A percentile compares a stretch with the other conserved stretches of the same genome.
phyloP scores from a whole-genome alignment of 2,888 invertebrate genomes.

The Andrena dorsata region DNA sequence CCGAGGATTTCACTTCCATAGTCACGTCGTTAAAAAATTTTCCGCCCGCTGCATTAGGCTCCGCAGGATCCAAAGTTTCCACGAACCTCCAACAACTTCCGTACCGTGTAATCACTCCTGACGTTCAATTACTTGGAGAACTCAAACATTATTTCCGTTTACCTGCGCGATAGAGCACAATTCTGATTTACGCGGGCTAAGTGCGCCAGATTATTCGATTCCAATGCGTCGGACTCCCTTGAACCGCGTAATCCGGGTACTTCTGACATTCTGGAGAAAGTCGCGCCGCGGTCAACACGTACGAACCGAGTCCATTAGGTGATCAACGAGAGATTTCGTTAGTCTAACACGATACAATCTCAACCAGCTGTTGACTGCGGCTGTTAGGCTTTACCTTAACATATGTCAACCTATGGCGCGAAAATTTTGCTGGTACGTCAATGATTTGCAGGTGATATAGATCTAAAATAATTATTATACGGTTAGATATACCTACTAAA shows the following conservation, averaged over 20 bases:
- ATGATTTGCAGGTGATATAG: too few species aligned
- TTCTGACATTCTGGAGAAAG: slow-evolving; percentile 39
- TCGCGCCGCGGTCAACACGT: slow-evolving; percentile 14
- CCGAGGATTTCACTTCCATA: not conserved
- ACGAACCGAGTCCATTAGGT: slow-evolving; percentile 22
- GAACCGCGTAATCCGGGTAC: slow-evolving; percentile 47
- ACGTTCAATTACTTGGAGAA: not conserved
- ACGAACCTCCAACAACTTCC: not conserved
- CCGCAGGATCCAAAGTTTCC: not conserved
- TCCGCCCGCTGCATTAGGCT: not conserved
- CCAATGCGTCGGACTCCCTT: slow-evolving; percentile 12
- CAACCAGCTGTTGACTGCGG: slow-evolving; percentile 14
- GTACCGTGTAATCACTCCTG: not conserved
- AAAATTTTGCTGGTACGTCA: too few species aligned
- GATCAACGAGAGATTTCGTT: slow-evolving; percentile 41
- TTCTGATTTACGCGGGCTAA: slow-evolving; percentile 21
- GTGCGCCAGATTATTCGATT: slow-evolving; percentile 38
- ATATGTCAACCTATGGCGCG: too few species aligned
- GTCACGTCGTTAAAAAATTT: not conserved
- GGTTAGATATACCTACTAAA: too few species aligned
- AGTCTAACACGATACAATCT: slow-evolving; percentile 8
- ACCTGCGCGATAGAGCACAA: slow-evolving; percentile 15
- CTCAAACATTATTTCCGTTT: slow-evolving; percentile 25
- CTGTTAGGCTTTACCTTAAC: not conserved
- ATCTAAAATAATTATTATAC: too few species aligned